Percentiles rank a stretch among this genome's conserved stretches.
These are phyloP conservation scores for Euura saliciscinereae DNA, from an alignment of 1,140 invertebrate species.

Conservation along the genomic window DNA sequence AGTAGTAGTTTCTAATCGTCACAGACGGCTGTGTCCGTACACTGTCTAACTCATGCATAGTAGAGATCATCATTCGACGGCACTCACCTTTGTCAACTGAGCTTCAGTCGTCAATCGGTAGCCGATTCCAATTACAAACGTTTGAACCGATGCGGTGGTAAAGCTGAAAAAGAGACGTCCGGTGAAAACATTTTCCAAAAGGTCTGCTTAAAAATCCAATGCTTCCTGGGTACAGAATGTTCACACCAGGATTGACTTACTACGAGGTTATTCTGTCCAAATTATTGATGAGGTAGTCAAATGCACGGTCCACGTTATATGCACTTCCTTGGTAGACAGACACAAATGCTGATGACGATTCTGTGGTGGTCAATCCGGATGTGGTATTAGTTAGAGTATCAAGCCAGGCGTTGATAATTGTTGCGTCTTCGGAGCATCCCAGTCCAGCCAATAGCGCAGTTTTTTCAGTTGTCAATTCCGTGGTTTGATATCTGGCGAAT, in stretches of 20 bases:
- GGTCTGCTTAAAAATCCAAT: background rate
- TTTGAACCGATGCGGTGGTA: background rate
- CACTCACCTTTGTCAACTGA: background rate
- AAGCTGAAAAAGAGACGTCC: background rate
- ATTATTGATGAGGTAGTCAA: slow-evolving; percentile 23
- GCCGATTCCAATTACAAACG: background rate
- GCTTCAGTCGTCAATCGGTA: background rate
- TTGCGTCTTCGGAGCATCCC: slow-evolving; percentile 74
- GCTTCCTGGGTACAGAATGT: background rate
- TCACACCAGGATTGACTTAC: background rate
- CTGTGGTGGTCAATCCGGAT: background rate
- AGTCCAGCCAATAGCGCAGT: slow-evolving; percentile 71
- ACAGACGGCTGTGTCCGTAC: too few relatives aligned
- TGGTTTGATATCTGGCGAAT: slow-evolving; percentile 71
- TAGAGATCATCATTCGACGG: background rate
- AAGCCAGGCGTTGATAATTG: slow-evolving; percentile 65
- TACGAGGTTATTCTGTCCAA: background rate
- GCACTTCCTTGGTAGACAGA: slow-evolving; percentile 51
- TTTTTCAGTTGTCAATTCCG: slow-evolving; percentile 73
- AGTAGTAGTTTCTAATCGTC: too few relatives aligned
- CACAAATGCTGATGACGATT: slow-evolving; percentile 29
- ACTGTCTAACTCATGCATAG: too few relatives aligned
- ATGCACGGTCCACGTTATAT: slow-evolving; percentile 52
- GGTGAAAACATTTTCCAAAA: too few relatives aligned
- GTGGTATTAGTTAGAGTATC: background rate